Evolutionary conservation across 2,888 invertebrate species (phyloP).

Genomic region (Sminthurinus aureus): DNA sequence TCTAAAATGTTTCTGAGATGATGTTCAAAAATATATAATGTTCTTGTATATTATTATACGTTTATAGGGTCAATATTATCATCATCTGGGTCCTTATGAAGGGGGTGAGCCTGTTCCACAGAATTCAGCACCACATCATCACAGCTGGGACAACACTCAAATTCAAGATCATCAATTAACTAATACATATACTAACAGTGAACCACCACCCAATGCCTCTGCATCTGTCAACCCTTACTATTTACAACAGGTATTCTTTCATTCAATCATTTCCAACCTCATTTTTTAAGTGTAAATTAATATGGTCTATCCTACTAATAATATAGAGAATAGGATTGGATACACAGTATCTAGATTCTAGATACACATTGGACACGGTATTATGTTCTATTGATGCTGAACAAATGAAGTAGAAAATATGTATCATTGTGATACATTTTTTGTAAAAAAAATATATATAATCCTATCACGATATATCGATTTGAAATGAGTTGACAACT

Average conservation of each 20-base stretch:
- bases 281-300: background rate
- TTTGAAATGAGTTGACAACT: too few species aligned
- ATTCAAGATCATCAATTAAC: constrained; percentile 57
- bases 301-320: too few species aligned
- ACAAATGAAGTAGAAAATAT: too few species aligned
- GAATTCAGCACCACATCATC: constrained; percentile 57
- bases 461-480: too few species aligned
- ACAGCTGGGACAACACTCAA: constrained; percentile 59
- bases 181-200: constrained; percentile 50
- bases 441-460: too few species aligned
- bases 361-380: background rate
- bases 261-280: background rate
- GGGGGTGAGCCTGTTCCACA: constrained; percentile 58
- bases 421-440: too few species aligned
- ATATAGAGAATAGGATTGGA: too few species aligned
- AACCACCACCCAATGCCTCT: constrained; percentile 54
- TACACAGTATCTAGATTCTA: too few species aligned
- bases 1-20: background rate
- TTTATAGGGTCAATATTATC: constrained; percentile 58
- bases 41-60: background rate
- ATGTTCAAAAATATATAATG: background rate
- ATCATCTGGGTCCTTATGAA: constrained; percentile 57
- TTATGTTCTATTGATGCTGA: too few species aligned
- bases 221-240: constrained; percentile 58
- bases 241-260: constrained; percentile 51